Base-by-base conservation (phyloP, 2,113 vertebrate species). In the Vulpes lagopus region DNA sequence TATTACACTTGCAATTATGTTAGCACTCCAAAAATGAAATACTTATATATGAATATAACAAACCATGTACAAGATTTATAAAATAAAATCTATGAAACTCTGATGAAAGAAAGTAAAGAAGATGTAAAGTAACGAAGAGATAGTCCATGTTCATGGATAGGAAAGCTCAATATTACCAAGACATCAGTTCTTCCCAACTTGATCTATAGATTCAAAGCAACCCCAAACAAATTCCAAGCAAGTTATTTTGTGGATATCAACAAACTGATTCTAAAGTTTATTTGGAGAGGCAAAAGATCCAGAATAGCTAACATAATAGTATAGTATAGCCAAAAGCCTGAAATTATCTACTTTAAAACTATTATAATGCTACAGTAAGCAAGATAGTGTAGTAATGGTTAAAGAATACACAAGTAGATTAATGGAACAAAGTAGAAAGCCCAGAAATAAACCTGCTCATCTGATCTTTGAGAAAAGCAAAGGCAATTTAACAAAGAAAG, bases 401-500 rank as follows among this genome's bases (percentile, higher is more conserved):
- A 32, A 86, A 87, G 60, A 67, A 67, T 11, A n/a, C 4, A 16
- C 35, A 92, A 71, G 20, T 23, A 49, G 59, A 65, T 78, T 27
- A 65, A 51, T 51, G 27, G 53, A 43, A 67, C 20, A 51, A 23
- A 87, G 55, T 17, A 20, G 15, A 69, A 69, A 55, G 12, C n/a
- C 49, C 17, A 30, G 25, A 67, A 57, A 86, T 67, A 86, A 86
- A 78, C 49, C 10, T 14, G 43, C 30, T 51, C 60, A 95, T 69
- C 62, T 69, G 51, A 85, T 67, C 16, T 85, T 35, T 91, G 71
- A 60, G 30, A 78, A 91, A 49, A 91, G 88, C 51, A 85, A 91
- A 85, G 38, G 35, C 27, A 95, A 84, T 84, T 84, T 69, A 69
- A n/a, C 65, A 49, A 85, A 86, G 30, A 81, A 95, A 64, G 12